These are phyloP conservation scores for Microctenopoma steveboyesi DNA, from an alignment of 2,797 vertebrate species.

Conservation along the genomic window DNA sequence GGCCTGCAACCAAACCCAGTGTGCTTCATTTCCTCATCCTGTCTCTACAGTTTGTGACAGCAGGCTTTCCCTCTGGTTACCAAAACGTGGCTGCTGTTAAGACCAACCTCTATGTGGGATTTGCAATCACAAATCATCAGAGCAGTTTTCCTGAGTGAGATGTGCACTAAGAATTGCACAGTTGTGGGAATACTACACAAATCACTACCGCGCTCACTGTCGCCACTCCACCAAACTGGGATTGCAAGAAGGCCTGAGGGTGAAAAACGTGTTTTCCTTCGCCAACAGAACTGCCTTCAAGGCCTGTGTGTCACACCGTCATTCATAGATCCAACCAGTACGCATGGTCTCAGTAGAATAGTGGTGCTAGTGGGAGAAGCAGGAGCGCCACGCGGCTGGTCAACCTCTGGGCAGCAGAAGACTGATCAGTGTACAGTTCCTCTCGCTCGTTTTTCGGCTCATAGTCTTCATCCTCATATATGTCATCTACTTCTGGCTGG, in stretches of 20 bases:
- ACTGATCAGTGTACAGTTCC: constrained; percentile 33
- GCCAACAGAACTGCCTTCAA: constrained; percentile 28
- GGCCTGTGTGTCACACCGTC: constrained; percentile 6
- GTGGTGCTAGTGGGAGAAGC: constrained; percentile 47
- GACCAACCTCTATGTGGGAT: neutral
- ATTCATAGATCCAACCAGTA: constrained; percentile 28
- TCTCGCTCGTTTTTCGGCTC: constrained; percentile 70
- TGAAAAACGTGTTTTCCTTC: constrained; percentile 11
- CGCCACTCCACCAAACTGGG: constrained; percentile 14
- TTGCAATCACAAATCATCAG: constrained; percentile 10
- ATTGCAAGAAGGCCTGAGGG: neutral
- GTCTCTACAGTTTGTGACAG: neutral
- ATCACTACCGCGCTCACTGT: constrained; percentile 39
- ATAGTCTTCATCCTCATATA: constrained; percentile 82
- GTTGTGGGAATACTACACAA: constrained; percentile 30
- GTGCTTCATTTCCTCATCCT: constrained; percentile 34
- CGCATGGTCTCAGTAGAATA: constrained; percentile 53
- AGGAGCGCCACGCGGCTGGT: constrained; percentile 27
- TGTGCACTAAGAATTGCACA: constrained; percentile 24
- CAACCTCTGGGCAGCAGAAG: constrained; percentile 48
- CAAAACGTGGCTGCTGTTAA: neutral
- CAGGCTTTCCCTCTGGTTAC: neutral
- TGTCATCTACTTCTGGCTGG: constrained; percentile 73
- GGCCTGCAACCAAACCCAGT: constrained; percentile 37
- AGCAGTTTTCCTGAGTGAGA: constrained; percentile 43